phyloP scores from a whole-genome alignment of 2,888 invertebrate species.

The Ochropacha duplaris region DNA sequence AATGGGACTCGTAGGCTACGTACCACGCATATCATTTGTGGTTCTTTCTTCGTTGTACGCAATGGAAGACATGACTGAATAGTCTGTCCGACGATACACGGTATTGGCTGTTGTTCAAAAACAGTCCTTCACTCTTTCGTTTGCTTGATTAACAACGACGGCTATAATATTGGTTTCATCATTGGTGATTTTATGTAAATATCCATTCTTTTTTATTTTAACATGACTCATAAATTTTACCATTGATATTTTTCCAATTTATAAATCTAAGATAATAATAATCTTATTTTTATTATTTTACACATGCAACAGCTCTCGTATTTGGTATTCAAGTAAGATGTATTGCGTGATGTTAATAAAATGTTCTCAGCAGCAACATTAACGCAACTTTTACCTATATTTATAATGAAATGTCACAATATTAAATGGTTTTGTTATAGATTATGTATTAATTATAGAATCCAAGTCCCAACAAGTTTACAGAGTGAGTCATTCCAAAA shows the following conservation, averaged over 20 bases:
- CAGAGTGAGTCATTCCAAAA: constrained; percentile 9
- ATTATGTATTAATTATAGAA: too few species aligned
- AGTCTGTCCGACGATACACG: neutral
- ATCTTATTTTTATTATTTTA: too few species aligned
- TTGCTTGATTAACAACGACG: neutral
- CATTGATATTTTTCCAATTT: too few species aligned
- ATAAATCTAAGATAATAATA: too few species aligned
- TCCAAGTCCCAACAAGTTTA: neutral
- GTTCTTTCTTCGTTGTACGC: constrained; percentile 25
- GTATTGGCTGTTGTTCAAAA: neutral
- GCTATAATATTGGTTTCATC: neutral
- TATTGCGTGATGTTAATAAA: neutral
- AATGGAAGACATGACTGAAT: constrained; percentile 9
- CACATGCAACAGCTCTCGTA: neutral
- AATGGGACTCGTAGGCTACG: constrained; percentile 7
- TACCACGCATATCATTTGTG: constrained; percentile 17
- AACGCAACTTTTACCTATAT: neutral
- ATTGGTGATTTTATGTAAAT: neutral
- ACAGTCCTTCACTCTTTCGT: neutral
- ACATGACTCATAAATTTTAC: too few species aligned
- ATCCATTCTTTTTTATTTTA: too few species aligned
- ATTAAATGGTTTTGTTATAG: neutral
- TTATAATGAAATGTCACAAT: neutral
- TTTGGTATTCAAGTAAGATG: neutral
- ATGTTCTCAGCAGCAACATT: neutral